A percentile compares a stretch with the other conserved stretches of the same genome.
phyloP scores from a whole-genome alignment of 1,140 invertebrate species.

The Nymphalis io region DNA sequence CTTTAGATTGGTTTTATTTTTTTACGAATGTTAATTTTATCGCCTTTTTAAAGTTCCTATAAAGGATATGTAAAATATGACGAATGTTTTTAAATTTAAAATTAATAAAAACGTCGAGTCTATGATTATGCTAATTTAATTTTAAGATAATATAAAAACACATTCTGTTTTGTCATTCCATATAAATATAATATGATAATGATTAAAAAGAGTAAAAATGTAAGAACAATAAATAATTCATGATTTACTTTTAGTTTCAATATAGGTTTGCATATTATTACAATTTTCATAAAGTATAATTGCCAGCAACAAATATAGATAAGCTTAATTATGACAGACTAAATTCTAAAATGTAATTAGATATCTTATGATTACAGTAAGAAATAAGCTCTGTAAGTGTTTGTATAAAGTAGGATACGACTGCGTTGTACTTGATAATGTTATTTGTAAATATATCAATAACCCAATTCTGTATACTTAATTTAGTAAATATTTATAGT shows the following conservation, averaged over 20 bases:
- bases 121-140: slow-evolving; percentile 4
- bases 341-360: slow-evolving; percentile 10
- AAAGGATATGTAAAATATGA: slow-evolving; percentile 2
- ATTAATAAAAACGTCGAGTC: neutral
- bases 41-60: slow-evolving; percentile 13
- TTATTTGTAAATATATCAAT: slow-evolving; percentile 49
- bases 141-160: neutral
- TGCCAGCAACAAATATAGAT: neutral
- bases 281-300: neutral
- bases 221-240: too few species aligned
- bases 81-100: neutral
- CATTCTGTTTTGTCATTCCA: slow-evolving; percentile 8
- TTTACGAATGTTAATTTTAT: neutral
- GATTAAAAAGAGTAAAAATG: neutral
- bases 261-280: too few species aligned
- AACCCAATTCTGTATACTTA: slow-evolving; percentile 41
- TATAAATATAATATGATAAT: neutral
- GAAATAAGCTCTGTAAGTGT: neutral
- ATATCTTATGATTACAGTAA: slow-evolving; percentile 10
- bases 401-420: slow-evolving; percentile 46
- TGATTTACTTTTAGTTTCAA: too few species aligned
- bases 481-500: slow-evolving; percentile 31
- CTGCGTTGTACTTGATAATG: slow-evolving; percentile 51
- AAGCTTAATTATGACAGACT: slow-evolving; percentile 7
- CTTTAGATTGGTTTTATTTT: slow-evolving; percentile 21